Percentiles rank a stretch among this genome's conserved stretches.
Evolutionary conservation across 2,888 invertebrate genomes (phyloP).

Genomic region (Lasioglossum pauxillum): DNA sequence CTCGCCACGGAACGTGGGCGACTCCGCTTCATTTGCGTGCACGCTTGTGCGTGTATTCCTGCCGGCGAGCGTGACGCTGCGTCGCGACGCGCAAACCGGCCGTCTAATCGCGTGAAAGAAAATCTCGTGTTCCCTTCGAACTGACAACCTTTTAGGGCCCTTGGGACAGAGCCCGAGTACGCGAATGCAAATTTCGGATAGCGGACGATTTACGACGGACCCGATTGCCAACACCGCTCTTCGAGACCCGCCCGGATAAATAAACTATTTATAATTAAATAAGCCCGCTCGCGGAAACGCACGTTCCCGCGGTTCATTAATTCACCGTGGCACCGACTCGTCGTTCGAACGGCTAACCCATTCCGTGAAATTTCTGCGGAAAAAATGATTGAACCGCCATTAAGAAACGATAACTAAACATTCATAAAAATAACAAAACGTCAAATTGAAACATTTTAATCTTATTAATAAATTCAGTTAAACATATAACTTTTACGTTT

Average conservation of each 20-base stretch:
- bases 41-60: conserved; percentile 46
- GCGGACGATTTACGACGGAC: background rate
- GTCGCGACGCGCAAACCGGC: conserved; percentile 6
- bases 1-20: conserved; percentile 63
- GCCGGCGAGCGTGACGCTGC: conserved; percentile 41
- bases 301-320: background rate
- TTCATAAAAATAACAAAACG: no score
- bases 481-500: background rate
- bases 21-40: conserved; percentile 56
- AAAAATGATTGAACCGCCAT: background rate
- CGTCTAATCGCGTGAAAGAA: conserved; percentile 48
- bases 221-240: background rate
- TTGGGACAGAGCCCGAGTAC: background rate
- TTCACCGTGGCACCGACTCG: background rate
- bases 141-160: conserved; percentile 12
- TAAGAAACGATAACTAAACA: background rate
- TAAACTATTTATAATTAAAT: conserved; percentile 9
- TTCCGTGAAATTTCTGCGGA: background rate
- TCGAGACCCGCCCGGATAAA: background rate
- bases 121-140: conserved; percentile 33
- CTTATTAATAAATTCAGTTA: no score
- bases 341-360: background rate
- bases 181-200: conserved; percentile 20
- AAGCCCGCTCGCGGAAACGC: background rate
- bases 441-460: no score